A percentile compares a stretch with the other conserved stretches of the same genome.
Conservation (phyloP, 2,797 vertebrate genomes). For the Hoplostethus atlanticus region DNA sequence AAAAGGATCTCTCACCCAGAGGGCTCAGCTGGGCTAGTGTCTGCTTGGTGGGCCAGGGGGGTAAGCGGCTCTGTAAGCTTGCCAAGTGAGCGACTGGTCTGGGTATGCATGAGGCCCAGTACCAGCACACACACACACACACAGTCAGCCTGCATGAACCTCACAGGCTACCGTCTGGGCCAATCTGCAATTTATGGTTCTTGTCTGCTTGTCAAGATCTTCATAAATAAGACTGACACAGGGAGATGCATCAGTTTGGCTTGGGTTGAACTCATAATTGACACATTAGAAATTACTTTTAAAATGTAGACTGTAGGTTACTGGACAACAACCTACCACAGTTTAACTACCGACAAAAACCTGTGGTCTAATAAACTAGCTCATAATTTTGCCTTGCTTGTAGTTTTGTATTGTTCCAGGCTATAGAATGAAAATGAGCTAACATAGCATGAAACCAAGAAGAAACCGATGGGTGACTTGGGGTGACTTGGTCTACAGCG, state of each 20-base stretch:
- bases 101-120: conserved; percentile 59
- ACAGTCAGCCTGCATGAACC: conserved; percentile 36
- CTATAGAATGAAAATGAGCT: not conserved
- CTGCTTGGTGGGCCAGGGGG: conserved; percentile 77
- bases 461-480: not conserved
- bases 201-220: conserved; percentile 69
- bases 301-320: no score
- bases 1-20: conserved; percentile 78
- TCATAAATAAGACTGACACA: conserved; percentile 59
- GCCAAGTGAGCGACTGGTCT: conserved; percentile 77
- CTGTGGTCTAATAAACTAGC: no score
- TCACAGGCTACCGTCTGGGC: conserved; percentile 41
- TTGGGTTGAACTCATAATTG: not conserved
- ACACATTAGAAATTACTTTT: not conserved
- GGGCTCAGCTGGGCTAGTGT: conserved; percentile 77
- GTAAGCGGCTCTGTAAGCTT: conserved; percentile 76
- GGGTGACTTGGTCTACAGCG: not conserved
- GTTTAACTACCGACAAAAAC: no score
- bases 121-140: conserved; percentile 27
- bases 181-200: conserved; percentile 75
- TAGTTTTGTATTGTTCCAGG: not conserved
- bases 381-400: not conserved
- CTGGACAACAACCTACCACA: no score
- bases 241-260: conserved; percentile 1
- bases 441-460: not conserved